Evolutionary conservation across 1,140 invertebrate species (phyloP).

Genomic region (Whitmania pigra): DNA sequence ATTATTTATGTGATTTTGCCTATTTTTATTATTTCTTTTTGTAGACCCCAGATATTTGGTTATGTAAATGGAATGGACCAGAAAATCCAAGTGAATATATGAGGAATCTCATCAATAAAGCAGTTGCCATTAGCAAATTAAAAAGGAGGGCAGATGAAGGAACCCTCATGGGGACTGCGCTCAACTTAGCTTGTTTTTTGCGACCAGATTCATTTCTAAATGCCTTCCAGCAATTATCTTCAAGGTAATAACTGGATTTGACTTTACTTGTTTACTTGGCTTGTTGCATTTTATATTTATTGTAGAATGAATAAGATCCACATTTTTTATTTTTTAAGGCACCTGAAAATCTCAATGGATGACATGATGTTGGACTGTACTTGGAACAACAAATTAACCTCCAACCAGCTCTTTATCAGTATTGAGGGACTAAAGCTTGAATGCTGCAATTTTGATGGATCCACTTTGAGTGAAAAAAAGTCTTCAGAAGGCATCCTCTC

Average conservation of each 20-base stretch:
- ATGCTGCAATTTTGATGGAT: constrained; percentile 56
- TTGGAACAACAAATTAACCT: constrained; percentile 40
- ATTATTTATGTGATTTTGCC: neutral
- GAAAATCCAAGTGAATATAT: constrained; percentile 59
- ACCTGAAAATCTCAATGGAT: constrained; percentile 50
- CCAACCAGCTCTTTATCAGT: constrained; percentile 40
- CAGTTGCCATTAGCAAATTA: constrained; percentile 45
- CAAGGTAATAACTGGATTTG: constrained; percentile 47
- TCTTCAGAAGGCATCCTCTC: constrained; percentile 51
- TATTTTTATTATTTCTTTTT: constrained; percentile 21
- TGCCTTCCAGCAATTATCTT: constrained; percentile 65
- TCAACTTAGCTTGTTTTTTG: constrained; percentile 63
- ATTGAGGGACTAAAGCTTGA: constrained; percentile 54
- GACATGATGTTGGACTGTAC: constrained; percentile 48
- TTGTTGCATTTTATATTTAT: neutral
- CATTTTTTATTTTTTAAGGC: constrained; percentile 34
- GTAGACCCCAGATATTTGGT: constrained; percentile 63
- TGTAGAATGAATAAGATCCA: neutral
- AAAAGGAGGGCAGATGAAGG: constrained; percentile 35
- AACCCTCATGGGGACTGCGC: constrained; percentile 42
- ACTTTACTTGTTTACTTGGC: no score
- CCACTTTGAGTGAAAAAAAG: constrained; percentile 47
- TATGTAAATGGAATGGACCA: constrained; percentile 63
- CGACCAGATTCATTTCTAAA: constrained; percentile 68
- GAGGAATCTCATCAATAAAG: constrained; percentile 52